Base-by-base conservation (phyloP, 2,113 vertebrate species). In the Campylorhamphus procurvoides region DNA sequence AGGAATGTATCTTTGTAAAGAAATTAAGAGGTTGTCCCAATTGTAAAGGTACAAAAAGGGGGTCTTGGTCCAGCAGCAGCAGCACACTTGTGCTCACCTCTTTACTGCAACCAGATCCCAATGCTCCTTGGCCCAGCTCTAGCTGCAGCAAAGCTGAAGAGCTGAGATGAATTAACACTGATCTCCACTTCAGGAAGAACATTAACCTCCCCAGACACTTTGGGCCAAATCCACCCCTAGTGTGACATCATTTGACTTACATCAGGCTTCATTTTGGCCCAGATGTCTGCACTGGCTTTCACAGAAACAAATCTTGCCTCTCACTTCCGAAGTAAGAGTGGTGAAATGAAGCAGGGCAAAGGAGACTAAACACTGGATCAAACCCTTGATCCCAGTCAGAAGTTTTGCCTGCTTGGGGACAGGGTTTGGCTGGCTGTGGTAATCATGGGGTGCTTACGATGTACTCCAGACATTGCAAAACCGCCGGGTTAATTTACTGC, bases 391-490 rank as follows among this genome's bases (percentile, higher is more conserved):
- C 88, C 79, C 37, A 68, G 64, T 84, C 77, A 50, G 52, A 84
- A 87, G 67, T 95, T 95, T 87, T 81, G 83, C 90, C 78, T 92
- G 85, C 68, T 63, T 6, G 3, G 73, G 72, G 71, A 85, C 68
- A 78, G 85, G 60, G 44, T 90, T 96, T 96, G 85, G 60, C 93
- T 74, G 64, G 22, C 84, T 56, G 2, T 68, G 49, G 46, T 84
- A 84, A 62, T 91, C 87, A 53, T 58, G 81, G 84, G 69, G 58
- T 91, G 53, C 58, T 89, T 96, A 60, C 3, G 3, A 29, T 18
- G 39, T 74, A 31, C 55, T 95, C 44, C 72, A 94, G 94, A 80
- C 75, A 42, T 94, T 96, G 92, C 90, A 86, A 74, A 96, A 96
- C 79, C 88, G 42, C 31, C 0, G 0, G 29, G 67, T 92, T 94